These are phyloP conservation scores for Euzetes globulus DNA, from an alignment of 2,888 invertebrate genomes.

Conservation along the genomic window DNA sequence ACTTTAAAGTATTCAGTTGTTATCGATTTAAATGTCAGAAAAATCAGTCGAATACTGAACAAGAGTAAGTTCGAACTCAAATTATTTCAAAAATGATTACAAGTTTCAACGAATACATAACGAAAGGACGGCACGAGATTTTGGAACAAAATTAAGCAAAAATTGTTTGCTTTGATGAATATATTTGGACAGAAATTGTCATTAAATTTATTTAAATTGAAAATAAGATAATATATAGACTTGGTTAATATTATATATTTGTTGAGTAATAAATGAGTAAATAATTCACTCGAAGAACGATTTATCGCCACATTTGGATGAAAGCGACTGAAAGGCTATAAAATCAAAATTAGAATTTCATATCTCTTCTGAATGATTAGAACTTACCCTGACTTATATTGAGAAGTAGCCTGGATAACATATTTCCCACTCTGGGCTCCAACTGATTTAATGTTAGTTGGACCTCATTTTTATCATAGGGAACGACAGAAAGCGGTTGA, in stretches of 20 bases:
- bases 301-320: neutral
- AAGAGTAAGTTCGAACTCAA: too few relatives aligned
- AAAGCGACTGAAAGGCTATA: slow-evolving; percentile 7
- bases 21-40: too few relatives aligned
- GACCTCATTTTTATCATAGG: neutral
- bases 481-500: neutral
- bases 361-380: neutral
- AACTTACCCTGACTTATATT: slow-evolving; percentile 11
- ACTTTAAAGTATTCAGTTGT: too few relatives aligned
- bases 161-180: too few relatives aligned
- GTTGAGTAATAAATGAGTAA: neutral
- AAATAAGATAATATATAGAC: neutral
- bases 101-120: too few relatives aligned
- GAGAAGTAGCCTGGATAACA: neutral
- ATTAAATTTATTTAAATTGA: too few relatives aligned
- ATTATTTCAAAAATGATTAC: too few relatives aligned
- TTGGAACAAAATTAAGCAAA: too few relatives aligned
- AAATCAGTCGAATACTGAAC: too few relatives aligned
- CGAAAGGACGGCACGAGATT: too few relatives aligned
- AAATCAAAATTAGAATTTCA: neutral
- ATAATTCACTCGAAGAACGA: neutral
- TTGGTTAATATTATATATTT: neutral
- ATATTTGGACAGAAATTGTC: too few relatives aligned
- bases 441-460: neutral
- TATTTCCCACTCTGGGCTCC: neutral